phyloP scores from a whole-genome alignment of 2,113 vertebrate species.

The Ginglymostoma cirratum region DNA sequence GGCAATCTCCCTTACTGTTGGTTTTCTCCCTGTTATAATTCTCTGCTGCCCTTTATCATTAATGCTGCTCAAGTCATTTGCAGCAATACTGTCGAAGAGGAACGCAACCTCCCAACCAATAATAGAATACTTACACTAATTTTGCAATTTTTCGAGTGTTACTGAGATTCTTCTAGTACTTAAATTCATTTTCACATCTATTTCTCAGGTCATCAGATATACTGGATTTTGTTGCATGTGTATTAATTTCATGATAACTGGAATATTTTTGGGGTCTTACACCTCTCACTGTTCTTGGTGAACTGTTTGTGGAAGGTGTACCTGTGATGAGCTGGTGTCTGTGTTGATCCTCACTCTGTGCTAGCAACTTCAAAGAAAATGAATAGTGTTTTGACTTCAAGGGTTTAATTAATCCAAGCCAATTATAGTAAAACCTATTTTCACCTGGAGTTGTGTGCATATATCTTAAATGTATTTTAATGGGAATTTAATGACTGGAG shows the following conservation, averaged over 20 bases:
- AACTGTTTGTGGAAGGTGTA: no score
- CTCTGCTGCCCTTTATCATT: background rate
- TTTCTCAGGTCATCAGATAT: background rate
- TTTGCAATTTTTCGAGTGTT: background rate
- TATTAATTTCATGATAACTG: background rate
- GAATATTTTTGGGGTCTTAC: background rate
- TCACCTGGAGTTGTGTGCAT: no score
- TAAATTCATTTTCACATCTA: background rate
- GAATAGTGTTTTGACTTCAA: no score
- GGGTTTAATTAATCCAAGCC: no score
- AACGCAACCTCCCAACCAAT: background rate
- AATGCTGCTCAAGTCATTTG: background rate
- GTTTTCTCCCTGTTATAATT: background rate
- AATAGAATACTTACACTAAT: background rate
- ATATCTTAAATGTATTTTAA: no score
- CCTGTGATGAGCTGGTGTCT: no score
- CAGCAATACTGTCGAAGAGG: background rate
- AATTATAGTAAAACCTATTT: no score
- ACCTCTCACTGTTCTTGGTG: no score
- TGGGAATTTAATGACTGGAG: no score
- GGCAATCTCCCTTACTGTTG: background rate
- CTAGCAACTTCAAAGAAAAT: no score
- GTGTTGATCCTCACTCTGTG: no score
- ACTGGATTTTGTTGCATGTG: background rate
- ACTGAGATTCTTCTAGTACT: background rate